Percentiles rank a stretch among this genome's conserved stretches.
Conservation (phyloP, 2,797 vertebrate species). For the Anguilla megastoma region DNA sequence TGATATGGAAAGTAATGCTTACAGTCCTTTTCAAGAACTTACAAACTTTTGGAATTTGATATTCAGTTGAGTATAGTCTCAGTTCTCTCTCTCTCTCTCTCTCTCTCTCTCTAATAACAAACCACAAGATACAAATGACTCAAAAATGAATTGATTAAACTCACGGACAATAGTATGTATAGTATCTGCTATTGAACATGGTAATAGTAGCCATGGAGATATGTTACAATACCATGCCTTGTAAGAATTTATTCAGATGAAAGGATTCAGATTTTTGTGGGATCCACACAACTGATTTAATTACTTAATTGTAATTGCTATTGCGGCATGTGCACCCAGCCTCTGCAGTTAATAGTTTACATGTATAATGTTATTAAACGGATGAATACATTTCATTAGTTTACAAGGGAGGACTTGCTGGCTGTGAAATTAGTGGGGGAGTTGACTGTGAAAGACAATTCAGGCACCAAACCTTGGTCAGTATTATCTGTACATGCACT, state of each 20-base stretch:
- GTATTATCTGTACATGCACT: neutral
- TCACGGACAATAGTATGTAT: too few species aligned
- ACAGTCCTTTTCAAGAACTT: neutral
- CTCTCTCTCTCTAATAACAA: too few species aligned
- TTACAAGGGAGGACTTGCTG: neutral
- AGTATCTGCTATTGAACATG: too few species aligned
- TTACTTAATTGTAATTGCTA: neutral
- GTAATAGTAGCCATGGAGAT: too few species aligned
- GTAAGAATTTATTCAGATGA: neutral
- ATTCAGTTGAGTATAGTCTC: neutral
- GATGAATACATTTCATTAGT: neutral
- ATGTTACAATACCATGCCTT: neutral
- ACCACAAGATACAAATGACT: too few species aligned
- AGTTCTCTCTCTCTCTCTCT: neutral
- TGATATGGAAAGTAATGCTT: neutral
- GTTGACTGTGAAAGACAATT: neutral
- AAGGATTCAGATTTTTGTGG: neutral
- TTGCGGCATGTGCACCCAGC: neutral
- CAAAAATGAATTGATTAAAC: too few species aligned
- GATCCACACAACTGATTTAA: too few species aligned
- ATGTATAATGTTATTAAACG: neutral
- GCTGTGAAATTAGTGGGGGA: neutral
- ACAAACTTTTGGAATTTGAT: neutral
- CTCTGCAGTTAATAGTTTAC: neutral
- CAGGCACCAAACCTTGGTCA: neutral